These are phyloP conservation scores for Austrolebias charrua DNA, from an alignment of 2,797 vertebrate species.

Conservation along the genomic window DNA sequence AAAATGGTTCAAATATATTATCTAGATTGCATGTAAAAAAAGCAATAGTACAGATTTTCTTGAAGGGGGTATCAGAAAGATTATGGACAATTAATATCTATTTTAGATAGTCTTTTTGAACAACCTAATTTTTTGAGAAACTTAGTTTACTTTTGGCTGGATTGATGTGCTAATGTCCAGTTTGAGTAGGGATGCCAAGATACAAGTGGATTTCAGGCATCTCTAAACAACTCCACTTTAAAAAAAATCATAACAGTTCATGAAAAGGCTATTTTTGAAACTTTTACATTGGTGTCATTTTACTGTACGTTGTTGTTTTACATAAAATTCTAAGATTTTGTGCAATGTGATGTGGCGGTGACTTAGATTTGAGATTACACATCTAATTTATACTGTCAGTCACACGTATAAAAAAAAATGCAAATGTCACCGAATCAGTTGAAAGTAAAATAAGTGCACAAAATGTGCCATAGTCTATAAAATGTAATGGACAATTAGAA, in stretches of 20 bases:
- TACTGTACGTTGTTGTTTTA: no score
- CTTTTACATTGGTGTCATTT: no score
- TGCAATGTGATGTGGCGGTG: neutral
- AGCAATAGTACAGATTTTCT: neutral
- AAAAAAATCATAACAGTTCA: no score
- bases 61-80: neutral
- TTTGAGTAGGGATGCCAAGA: no score
- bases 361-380: slow-evolving; percentile 19
- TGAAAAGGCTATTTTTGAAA: no score
- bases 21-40: neutral
- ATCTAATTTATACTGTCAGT: slow-evolving; percentile 42
- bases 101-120: neutral
- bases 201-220: no score
- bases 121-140: no score
- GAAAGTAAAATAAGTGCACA: slow-evolving; percentile 66
- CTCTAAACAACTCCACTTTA: no score
- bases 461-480: slow-evolving; percentile 73
- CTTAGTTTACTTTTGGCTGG: no score
- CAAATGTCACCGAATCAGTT: slow-evolving; percentile 70
- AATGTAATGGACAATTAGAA: slow-evolving; percentile 80
- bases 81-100: neutral
- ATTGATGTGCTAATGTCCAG: no score
- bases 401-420: slow-evolving; percentile 26
- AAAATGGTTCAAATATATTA: neutral
- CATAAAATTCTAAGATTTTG: no score